Percentiles rank a stretch among this genome's conserved stretches.
Evolutionary conservation across 2,113 vertebrate genomes (phyloP).

Genomic region (Anseranas semipalmata): DNA sequence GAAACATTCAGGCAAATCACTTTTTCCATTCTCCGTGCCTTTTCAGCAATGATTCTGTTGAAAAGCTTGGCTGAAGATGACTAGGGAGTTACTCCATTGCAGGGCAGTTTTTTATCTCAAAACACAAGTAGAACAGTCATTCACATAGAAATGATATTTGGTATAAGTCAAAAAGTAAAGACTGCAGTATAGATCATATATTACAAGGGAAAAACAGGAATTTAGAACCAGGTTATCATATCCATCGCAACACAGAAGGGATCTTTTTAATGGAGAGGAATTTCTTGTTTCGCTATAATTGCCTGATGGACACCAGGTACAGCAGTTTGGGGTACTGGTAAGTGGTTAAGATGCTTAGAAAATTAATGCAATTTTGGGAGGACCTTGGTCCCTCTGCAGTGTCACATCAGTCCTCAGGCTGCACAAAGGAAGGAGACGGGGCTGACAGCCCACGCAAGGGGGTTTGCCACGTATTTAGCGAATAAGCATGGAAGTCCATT

Average conservation of each 20-base stretch:
- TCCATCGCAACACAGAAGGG: conserved; percentile 26
- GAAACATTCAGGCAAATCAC: not conserved
- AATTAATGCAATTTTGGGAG: not conserved
- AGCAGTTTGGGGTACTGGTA: not conserved
- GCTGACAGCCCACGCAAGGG: not conserved
- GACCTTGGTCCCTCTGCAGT: not conserved
- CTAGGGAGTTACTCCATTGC: not conserved
- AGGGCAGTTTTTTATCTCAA: not conserved
- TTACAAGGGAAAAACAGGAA: not conserved
- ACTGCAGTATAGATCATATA: not conserved
- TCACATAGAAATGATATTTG: not conserved
- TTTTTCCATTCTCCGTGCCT: not conserved
- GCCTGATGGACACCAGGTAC: not conserved
- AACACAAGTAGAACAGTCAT: not conserved
- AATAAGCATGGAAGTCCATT: not conserved
- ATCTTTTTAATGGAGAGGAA: not conserved
- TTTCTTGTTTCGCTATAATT: not conserved
- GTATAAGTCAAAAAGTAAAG: not conserved
- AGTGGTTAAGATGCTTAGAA: not conserved
- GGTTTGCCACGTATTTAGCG: not conserved
- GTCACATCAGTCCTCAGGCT: not conserved
- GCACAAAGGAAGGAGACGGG: rapidly evolving
- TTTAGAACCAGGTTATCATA: not conserved
- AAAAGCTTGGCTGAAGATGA: not conserved
- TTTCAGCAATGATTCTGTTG: not conserved